These are phyloP conservation scores for Epinephelus awoara DNA, from an alignment of 2,797 vertebrate species.

Conservation along the genomic window DNA sequence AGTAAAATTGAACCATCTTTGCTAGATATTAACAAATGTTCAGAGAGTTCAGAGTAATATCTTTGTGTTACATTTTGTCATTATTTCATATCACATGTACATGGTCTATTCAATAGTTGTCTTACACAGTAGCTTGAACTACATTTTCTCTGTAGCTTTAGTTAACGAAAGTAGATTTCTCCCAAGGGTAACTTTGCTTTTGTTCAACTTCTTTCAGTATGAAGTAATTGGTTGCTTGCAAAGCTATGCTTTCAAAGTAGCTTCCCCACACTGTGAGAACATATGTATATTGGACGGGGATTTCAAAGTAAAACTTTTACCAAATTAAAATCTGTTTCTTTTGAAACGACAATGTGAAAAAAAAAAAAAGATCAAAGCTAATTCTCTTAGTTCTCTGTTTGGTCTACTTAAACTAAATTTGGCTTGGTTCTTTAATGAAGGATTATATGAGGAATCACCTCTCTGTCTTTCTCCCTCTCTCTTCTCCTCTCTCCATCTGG, in stretches of 20 bases:
- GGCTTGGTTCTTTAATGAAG: not conserved
- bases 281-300: not conserved
- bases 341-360: not conserved
- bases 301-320: not conserved
- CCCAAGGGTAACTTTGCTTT: too few relatives aligned
- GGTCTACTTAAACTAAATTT: not conserved
- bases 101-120: too few relatives aligned
- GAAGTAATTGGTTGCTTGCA: slow-evolving; percentile 41
- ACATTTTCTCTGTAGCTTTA: too few relatives aligned
- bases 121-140: too few relatives aligned
- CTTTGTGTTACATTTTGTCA: too few relatives aligned
- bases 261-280: not conserved
- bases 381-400: not conserved
- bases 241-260: slow-evolving; percentile 37
- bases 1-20: too few relatives aligned
- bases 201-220: slow-evolving; percentile 18
- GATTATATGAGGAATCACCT: not conserved
- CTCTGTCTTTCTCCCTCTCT: not conserved
- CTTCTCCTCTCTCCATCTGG: not conserved
- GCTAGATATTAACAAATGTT: too few relatives aligned
- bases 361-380: not conserved
- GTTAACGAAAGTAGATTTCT: too few relatives aligned
- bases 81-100: too few relatives aligned
- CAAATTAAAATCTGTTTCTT: slow-evolving; percentile 1
- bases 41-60: too few relatives aligned